Conservation (phyloP, 2,113 vertebrate species). For the Plotosus lineatus region DNA sequence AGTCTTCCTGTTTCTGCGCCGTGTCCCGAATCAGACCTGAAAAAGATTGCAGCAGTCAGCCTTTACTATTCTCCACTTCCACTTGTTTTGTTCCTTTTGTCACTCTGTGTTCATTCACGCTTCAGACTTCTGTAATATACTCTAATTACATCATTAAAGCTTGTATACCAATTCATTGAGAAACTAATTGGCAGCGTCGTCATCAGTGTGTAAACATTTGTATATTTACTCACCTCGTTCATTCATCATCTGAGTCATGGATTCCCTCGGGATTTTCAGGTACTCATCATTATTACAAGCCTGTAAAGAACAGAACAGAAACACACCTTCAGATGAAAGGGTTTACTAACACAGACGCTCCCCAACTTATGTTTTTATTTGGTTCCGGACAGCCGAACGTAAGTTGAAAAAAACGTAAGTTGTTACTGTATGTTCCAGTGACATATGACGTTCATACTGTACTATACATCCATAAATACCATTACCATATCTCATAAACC, state of each 20-base stretch:
- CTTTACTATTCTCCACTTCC: background rate
- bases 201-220: background rate
- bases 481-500: too few species aligned
- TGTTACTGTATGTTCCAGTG: too few species aligned
- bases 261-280: conserved; percentile 72
- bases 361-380: too few species aligned
- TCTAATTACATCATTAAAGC: background rate
- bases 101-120: background rate
- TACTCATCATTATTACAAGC: conserved; percentile 81
- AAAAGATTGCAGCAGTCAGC: background rate
- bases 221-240: conserved; percentile 53
- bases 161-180: background rate
- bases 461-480: too few species aligned
- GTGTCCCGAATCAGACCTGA: conserved; percentile 50
- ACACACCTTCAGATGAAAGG: too few species aligned
- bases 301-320: conserved; percentile 55
- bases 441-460: too few species aligned
- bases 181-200: background rate
- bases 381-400: too few species aligned
- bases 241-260: conserved; percentile 72
- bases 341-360: too few species aligned
- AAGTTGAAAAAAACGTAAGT: too few species aligned
- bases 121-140: background rate
- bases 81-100: too few species aligned
- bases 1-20: conserved; percentile 22